Base-by-base conservation (phyloP, 2,797 vertebrate species). In the Pogoniulus pusillus region DNA sequence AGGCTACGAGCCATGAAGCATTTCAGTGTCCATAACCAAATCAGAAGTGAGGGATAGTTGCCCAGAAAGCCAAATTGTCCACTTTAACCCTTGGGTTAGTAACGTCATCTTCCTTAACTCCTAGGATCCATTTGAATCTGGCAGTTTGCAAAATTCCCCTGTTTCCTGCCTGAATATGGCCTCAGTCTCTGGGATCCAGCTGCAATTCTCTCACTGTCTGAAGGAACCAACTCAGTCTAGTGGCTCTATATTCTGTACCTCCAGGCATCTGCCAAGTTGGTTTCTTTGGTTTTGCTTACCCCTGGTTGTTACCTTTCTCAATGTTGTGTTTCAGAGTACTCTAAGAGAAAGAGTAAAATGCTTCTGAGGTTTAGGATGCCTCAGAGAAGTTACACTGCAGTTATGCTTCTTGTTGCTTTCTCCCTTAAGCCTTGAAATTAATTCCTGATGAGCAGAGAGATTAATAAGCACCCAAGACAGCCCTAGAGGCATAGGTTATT, bases 371-470 rank as follows among this genome's bases (percentile, higher is more conserved):
- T 82, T 85, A 63, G 70, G 73, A 76, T 70, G 15, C 72, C 69
- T 90, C 78, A 54, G 41, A 74, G 47, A 87, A 91, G 47, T 55
- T 63, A 29, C 20, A 49, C 64, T 7, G 4, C 64, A 41, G 63
- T 85, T 73, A 16, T 0, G 2, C 29, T 79, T 63, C 68, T 62
- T 79, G 24, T 57, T 86, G 47, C 35, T 88, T 79, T 90, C 74
- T 90, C 30, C 39, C 30, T 90, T 82, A 84, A 64, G 27, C 55
- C 43, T 57, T 88, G 55, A 82, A 80, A 90, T 92, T 84, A 91
- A 88, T 88, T 91, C 59, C 43, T 72, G 47, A 30, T 79, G 64
- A 88, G 90, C 83, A 71, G 70, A 68, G 55, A 82, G 82, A 93
- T 85, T 81, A 78, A 65, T 77, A 85, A 83, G 47, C 30, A 35